phyloP scores from a whole-genome alignment of 1,140 invertebrate genomes.

The Druon quercuslanigerum region DNA sequence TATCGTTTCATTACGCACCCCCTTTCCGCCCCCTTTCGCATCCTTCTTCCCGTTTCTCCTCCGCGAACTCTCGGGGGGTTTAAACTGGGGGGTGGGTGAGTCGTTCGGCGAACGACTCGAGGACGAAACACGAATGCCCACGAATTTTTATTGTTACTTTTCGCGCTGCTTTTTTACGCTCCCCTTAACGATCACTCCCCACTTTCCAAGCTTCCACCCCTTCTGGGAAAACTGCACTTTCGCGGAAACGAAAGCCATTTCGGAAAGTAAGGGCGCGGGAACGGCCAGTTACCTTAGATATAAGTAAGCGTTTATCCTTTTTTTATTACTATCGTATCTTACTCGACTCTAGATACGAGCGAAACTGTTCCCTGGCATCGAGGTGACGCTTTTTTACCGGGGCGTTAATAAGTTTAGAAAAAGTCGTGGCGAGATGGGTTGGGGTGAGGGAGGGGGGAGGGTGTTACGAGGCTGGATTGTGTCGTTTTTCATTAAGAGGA shows the following conservation, averaged over 20 bases:
- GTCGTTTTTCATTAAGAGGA: background rate
- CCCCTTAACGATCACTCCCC: slow-evolving; percentile 55
- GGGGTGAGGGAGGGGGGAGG: background rate
- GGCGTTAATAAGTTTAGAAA: slow-evolving; percentile 20
- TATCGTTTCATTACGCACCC: slow-evolving; percentile 75
- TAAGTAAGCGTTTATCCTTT: slow-evolving; percentile 31
- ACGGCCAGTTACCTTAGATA: slow-evolving; percentile 32
- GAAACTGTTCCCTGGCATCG: slow-evolving; percentile 22
- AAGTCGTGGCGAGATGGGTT: background rate
- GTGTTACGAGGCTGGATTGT: background rate
- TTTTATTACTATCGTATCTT: slow-evolving; percentile 31
- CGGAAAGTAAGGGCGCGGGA: slow-evolving; percentile 28
- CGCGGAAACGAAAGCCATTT: slow-evolving; percentile 38
- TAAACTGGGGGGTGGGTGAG: slow-evolving; percentile 27
- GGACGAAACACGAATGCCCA: slow-evolving; percentile 72
- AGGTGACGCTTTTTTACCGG: slow-evolving; percentile 24
- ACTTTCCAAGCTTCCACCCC: slow-evolving; percentile 34
- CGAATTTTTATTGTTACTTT: slow-evolving; percentile 75
- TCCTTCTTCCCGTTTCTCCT: slow-evolving; percentile 30
- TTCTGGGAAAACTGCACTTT: slow-evolving; percentile 36
- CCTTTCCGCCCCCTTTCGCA: slow-evolving; percentile 41
- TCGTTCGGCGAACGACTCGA: slow-evolving; percentile 54
- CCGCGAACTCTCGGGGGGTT: slow-evolving; percentile 4
- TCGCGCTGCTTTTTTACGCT: slow-evolving; percentile 61
- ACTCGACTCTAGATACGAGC: slow-evolving; percentile 16